These are phyloP conservation scores for Tridacna gigas DNA, from an alignment of 2,888 invertebrate genomes.

Conservation along the genomic window DNA sequence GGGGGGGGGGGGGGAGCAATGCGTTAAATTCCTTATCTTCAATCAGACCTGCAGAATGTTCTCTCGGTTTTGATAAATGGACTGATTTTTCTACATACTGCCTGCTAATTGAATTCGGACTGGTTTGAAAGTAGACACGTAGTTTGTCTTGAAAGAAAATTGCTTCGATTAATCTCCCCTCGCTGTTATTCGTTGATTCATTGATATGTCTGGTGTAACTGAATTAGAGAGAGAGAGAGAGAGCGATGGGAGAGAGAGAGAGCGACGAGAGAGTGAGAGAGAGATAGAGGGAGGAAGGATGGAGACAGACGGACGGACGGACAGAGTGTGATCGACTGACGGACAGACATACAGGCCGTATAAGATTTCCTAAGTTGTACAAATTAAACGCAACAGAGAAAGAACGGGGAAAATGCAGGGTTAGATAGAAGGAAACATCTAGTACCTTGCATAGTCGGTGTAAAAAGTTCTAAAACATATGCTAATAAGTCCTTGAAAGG, in stretches of 20 bases:
- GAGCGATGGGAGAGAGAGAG: neutral
- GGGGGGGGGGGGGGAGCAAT: neutral
- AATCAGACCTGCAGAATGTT: slow-evolving; percentile 13
- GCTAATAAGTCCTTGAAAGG: too few relatives aligned
- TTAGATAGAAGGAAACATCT: too few relatives aligned
- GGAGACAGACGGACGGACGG: neutral
- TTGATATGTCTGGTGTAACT: neutral
- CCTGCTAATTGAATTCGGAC: slow-evolving; percentile 17
- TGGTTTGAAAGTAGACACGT: slow-evolving; percentile 13
- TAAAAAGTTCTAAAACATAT: too few relatives aligned
- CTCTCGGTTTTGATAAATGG: slow-evolving; percentile 15
- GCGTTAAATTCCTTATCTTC: slow-evolving; percentile 5
- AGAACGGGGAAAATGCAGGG: too few relatives aligned
- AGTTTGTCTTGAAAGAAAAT: slow-evolving; percentile 22
- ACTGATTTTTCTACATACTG: slow-evolving; percentile 14
- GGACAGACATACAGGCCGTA: too few relatives aligned
- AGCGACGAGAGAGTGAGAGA: neutral
- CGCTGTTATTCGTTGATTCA: neutral
- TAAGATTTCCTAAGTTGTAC: too few relatives aligned
- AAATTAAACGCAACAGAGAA: too few relatives aligned
- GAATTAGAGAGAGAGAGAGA: neutral
- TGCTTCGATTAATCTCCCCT: neutral
- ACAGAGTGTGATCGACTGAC: too few relatives aligned
- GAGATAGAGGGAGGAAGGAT: neutral
- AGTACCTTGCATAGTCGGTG: too few relatives aligned